Percentiles rank a stretch among this genome's conserved stretches.
Conservation (phyloP, 2,888 invertebrate species). For the Drosophila mulleri region DNA sequence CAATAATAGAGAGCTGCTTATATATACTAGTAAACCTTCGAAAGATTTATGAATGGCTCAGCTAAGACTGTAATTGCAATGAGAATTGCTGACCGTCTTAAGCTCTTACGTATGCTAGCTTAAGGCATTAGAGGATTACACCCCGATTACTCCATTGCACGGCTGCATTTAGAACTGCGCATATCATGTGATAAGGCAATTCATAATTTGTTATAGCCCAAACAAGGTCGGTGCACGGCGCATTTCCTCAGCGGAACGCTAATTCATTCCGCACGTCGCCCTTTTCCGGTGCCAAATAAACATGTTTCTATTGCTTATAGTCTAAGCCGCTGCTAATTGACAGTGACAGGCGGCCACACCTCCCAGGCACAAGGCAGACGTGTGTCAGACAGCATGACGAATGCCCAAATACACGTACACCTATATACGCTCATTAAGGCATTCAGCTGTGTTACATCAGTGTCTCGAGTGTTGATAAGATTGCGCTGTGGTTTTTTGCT, state of each 20-base stretch:
- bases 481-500: constrained; percentile 8
- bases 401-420: constrained; percentile 28
- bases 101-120: background rate
- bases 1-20: background rate
- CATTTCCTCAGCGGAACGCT: constrained; percentile 47
- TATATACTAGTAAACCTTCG: background rate
- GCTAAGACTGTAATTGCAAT: background rate
- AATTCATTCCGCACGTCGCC: constrained; percentile 49
- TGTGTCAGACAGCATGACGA: constrained; percentile 37
- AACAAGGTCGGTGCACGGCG: constrained; percentile 20
- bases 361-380: constrained; percentile 23
- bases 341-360: constrained; percentile 39
- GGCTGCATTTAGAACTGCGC: constrained; percentile 4
- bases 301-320: constrained; percentile 23
- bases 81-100: background rate
- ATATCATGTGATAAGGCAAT: constrained; percentile 25
- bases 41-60: background rate
- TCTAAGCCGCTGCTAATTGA: constrained; percentile 42
- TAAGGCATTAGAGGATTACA: constrained; percentile 25
- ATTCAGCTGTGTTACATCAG: constrained; percentile 33
- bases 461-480: constrained; percentile 32
- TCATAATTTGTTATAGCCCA: constrained; percentile 17
- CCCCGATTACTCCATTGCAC: background rate
- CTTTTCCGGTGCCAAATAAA: constrained; percentile 45
- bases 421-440: background rate